phyloP scores from a whole-genome alignment of 1,140 invertebrate species.

The Sminthurides bifidus region DNA sequence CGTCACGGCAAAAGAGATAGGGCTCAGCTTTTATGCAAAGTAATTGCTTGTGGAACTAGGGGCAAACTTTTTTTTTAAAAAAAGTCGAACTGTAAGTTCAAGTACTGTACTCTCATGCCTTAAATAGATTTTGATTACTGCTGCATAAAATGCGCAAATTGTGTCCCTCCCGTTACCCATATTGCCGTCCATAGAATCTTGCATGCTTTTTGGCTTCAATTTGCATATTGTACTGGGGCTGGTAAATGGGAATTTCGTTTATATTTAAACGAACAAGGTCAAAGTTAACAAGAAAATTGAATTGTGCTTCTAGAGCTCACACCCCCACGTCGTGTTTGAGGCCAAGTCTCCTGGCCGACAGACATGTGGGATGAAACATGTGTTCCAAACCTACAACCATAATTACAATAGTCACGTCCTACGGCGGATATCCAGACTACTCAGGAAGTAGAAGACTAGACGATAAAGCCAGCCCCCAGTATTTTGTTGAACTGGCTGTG shows the following conservation, averaged over 20 bases:
- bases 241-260: neutral
- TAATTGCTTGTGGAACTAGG: too few relatives aligned
- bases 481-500: conserved; percentile 73
- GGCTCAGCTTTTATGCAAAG: too few relatives aligned
- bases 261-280: neutral
- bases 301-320: conserved; percentile 56
- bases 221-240: neutral
- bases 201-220: neutral
- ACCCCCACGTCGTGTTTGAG: conserved; percentile 92
- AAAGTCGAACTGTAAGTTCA: too few relatives aligned
- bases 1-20: too few relatives aligned
- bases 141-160: too few relatives aligned
- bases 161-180: neutral
- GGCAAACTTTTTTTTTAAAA: too few relatives aligned
- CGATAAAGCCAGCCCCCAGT: conserved; percentile 63
- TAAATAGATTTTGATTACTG: too few relatives aligned
- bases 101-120: too few relatives aligned
- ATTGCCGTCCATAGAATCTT: neutral
- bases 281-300: neutral
- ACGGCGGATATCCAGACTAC: neutral
- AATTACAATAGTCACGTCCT: neutral
- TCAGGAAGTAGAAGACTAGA: conserved; percentile 10
- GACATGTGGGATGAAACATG: conserved; percentile 59
- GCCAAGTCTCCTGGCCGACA: conserved; percentile 73
- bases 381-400: neutral